Conservation (phyloP, 2,888 invertebrate species). For the Trissolcus japonicus region DNA sequence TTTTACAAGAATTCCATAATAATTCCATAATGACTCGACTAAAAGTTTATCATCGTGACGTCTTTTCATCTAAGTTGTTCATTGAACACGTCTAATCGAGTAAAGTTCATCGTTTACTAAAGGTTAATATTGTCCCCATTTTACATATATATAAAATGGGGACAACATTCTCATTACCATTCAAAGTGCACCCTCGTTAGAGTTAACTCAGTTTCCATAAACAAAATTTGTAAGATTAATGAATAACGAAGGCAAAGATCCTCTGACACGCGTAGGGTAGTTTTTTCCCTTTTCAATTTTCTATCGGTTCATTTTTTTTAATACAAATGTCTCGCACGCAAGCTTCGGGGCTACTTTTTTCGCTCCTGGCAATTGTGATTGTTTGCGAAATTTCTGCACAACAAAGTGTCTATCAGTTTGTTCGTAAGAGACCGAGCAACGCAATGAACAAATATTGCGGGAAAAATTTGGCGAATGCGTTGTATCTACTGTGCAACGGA, state of each 20-base stretch:
- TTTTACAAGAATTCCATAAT: no score
- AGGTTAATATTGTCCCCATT: no score
- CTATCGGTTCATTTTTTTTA: no score
- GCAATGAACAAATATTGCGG: conserved; percentile 72
- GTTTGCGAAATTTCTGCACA: conserved; percentile 62
- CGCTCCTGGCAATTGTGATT: conserved; percentile 58
- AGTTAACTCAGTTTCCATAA: no score
- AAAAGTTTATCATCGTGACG: no score
- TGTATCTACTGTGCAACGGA: conserved; percentile 73
- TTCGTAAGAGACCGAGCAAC: conserved; percentile 57
- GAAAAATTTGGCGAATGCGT: conserved; percentile 68
- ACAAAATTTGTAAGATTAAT: no score
- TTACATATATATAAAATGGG: neutral
- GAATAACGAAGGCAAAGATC: no score
- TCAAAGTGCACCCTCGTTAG: neutral
- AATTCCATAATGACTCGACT: no score
- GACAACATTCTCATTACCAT: conserved; percentile 2
- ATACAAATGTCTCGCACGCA: neutral
- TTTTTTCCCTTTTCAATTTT: no score
- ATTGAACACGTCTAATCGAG: neutral
- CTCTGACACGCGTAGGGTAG: no score
- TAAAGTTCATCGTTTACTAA: neutral
- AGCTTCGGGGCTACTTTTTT: neutral
- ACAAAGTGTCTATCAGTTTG: conserved; percentile 62
- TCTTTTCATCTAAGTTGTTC: neutral